Base-by-base conservation (phyloP, 1,140 invertebrate genomes). In the Galendromus occidentalis region DNA sequence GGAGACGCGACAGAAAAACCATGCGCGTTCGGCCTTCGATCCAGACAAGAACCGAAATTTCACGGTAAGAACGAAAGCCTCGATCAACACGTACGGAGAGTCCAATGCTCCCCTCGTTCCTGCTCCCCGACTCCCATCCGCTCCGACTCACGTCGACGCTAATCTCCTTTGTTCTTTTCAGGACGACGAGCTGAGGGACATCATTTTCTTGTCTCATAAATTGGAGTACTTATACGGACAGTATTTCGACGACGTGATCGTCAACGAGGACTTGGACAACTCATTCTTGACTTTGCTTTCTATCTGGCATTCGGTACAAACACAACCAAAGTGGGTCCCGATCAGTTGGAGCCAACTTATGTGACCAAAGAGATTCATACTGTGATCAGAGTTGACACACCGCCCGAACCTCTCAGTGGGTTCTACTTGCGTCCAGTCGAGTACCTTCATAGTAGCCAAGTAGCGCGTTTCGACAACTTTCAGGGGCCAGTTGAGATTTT, bases 151-250 rank as follows among this genome's bases (percentile, higher is more conserved):
- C 17, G 12, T 59, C 66, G 66, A 20, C 66, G 12, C 63, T 63
- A 30, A 51, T 65, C 30, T 65, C 65, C 18, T 66, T 69, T 63
- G 64, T 66, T 64, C 71, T 68, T 28, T 67, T 25, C 74, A 93
- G 88, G 91, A 96, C 73, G 88, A 94, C 66, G 91, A 97, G 74
- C 87, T 96, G 71, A 78, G 84, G 29, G 88, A 93, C 68, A 95
- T 97, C 70, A 79, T 96, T 20, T 84, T 85, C 71, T 86, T 84
- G 65, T 84, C 87, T 5, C 84, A 86, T 55, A 84, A 91, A 71
- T 93, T 98, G 71, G 90, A 96, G 74, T 91, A 88, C 71, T 80
- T 89, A 30, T 98, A 95, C 76, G 87, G 88, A 5, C 94, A 97
- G 76, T 85, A 87, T 72, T 96, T 96, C 75, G 94, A 98, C 76